Evolutionary conservation across 2,888 invertebrate genomes (phyloP), one percentile per base, ranked within the genome.

Genomic region (Alloplasta piceator): DNA sequence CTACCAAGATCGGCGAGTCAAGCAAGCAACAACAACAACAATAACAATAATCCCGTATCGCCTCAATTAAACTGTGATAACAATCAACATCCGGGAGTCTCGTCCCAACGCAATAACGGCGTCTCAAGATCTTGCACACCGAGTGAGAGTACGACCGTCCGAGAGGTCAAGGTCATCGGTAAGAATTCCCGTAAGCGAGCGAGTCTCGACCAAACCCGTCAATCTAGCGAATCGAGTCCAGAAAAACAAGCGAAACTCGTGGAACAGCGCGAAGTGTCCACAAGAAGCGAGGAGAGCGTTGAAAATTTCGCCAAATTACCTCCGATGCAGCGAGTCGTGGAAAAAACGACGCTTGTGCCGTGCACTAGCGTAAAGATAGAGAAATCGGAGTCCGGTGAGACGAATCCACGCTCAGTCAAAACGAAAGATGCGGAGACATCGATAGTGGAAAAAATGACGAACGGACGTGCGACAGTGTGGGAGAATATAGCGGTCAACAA

Each of bases 11-110:
- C 82, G 50, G 41, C 66, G 48, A 83, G 79, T 68, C 82, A 82
- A 52, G 50, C 78, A 6, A 64, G 38, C 63, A 80, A 12, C 43
- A 78, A 43, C 63, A 80, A 12, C 43, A 78, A 38, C 56, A 67
- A 52, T 55, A 82, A 85, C 72, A 88, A 85, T 84, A 87, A 84
- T 66, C 83, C 88, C 79, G 82, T 87, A 78, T 89, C 91, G 82
- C 88, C 89, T 83, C 90, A 91, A 88, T 88, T 88, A 82, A 91
- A 91, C 91, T 92, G 92, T 91, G 91, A 92, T 91, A 92, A 89
- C 86, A 82, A 79, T 56, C 41, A 10, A 39, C 58, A 6, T 16
- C 41, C 52, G 14, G 14, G 14, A 1, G 7, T 52, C 52, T 5
- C 52, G 16, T 74, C 71, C 86, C 84, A 87, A 84, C 84, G 80